Evolutionary conservation across 2,888 invertebrate genomes (phyloP).

Genomic region (Ernsta delagoae): DNA sequence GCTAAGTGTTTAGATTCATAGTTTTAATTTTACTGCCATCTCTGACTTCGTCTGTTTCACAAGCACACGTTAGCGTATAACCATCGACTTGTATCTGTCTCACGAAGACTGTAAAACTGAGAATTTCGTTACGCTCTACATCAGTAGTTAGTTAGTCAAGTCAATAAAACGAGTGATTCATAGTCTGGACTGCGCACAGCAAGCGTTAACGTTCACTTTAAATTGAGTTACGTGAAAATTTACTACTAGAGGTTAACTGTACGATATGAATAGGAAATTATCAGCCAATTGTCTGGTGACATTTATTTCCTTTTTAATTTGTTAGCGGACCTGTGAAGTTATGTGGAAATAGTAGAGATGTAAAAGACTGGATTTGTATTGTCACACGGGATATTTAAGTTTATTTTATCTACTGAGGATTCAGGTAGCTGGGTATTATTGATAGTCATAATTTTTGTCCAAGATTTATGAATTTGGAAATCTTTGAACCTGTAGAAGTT

Average conservation of each 20-base stretch:
- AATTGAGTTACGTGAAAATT: slow-evolving; percentile 55
- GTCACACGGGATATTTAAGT: background rate
- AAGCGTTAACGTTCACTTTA: slow-evolving; percentile 44
- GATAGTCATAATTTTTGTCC: too few species aligned
- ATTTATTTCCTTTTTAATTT: slow-evolving; percentile 32
- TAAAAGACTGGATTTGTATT: background rate
- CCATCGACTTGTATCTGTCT: slow-evolving; percentile 42
- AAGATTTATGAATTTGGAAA: too few species aligned
- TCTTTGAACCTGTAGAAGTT: too few species aligned
- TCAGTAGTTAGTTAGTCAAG: slow-evolving; percentile 45
- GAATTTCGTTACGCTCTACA: slow-evolving; percentile 42
- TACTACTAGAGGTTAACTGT: slow-evolving; percentile 47
- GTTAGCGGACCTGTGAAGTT: background rate
- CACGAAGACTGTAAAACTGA: slow-evolving; percentile 49
- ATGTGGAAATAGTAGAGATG: background rate
- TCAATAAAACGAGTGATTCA: slow-evolving; percentile 60
- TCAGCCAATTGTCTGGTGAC: slow-evolving; percentile 38
- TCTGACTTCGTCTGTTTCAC: too few species aligned
- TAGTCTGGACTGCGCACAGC: slow-evolving; percentile 34
- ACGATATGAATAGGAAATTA: slow-evolving; percentile 40
- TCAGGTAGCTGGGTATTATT: too few species aligned
- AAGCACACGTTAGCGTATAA: background rate
- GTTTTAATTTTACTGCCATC: too few species aligned
- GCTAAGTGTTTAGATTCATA: too few species aligned
- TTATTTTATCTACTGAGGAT: background rate